These are phyloP conservation scores for Phortica magna DNA, from an alignment of 2,888 invertebrate genomes.

Conservation along the genomic window DNA sequence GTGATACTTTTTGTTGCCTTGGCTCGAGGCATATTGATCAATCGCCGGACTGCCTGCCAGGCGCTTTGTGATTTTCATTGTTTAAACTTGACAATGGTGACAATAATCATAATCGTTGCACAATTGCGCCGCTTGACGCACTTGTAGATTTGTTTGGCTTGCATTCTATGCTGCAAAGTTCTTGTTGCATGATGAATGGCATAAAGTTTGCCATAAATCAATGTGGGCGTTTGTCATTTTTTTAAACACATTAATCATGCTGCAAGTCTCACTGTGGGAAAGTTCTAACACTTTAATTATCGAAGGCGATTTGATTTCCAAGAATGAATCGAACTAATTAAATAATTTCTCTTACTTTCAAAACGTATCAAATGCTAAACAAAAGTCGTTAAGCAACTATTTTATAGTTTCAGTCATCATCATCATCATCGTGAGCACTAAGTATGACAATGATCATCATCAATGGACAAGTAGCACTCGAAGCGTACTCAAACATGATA, in stretches of 20 bases:
- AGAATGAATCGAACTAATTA: too few relatives aligned
- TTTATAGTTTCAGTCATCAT: background rate
- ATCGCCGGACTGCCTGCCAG: constrained; percentile 22
- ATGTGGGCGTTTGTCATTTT: too few relatives aligned
- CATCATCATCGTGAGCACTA: background rate
- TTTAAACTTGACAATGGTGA: background rate
- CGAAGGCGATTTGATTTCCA: too few relatives aligned
- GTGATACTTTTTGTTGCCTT: constrained; percentile 55
- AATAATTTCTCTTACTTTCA: too few relatives aligned
- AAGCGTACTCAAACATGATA: constrained; percentile 18
- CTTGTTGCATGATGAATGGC: too few relatives aligned
- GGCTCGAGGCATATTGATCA: constrained; percentile 45
- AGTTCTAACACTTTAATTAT: too few relatives aligned
- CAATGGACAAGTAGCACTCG: constrained; percentile 26
- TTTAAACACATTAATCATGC: too few relatives aligned
- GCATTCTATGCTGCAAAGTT: too few relatives aligned
- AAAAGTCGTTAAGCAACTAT: too few relatives aligned
- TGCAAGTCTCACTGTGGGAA: too few relatives aligned
- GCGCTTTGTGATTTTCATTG: background rate
- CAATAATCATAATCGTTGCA: background rate
- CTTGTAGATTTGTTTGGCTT: background rate
- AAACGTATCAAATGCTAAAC: too few relatives aligned
- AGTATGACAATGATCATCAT: background rate
- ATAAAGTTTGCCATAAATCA: too few relatives aligned
- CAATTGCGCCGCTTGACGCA: background rate